Percentiles rank a stretch among this genome's conserved stretches.
phyloP scores from a whole-genome alignment of 2,888 invertebrate genomes.

The Rhimphoctona megacephalus region DNA sequence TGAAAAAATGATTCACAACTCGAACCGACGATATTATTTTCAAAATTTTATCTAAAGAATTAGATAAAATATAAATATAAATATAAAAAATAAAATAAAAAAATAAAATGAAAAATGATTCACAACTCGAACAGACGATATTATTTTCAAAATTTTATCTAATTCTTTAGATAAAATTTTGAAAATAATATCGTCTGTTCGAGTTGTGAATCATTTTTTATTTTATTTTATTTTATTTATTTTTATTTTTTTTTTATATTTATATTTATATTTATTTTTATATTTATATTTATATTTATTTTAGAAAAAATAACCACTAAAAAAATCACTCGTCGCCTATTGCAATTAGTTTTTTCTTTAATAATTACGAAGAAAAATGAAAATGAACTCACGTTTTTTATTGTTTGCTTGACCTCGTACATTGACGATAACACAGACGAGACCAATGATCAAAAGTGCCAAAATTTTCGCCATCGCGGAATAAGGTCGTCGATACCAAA shows the following conservation, averaged over 20 bases:
- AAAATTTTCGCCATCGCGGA: slow-evolving; percentile 79
- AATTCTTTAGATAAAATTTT: too few relatives aligned
- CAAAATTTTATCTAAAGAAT: background rate
- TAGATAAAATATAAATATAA: too few relatives aligned
- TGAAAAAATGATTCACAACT: background rate
- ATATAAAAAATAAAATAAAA: too few relatives aligned
- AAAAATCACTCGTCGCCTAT: too few relatives aligned
- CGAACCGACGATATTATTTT: background rate
- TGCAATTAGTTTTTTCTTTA: background rate
- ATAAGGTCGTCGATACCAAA: slow-evolving; percentile 69
- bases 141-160: background rate
- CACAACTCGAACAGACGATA: background rate
- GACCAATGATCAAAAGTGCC: slow-evolving; percentile 78
- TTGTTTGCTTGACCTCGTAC: slow-evolving; percentile 79
- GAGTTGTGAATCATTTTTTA: background rate
- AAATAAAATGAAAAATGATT: too few relatives aligned
- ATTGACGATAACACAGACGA: slow-evolving; percentile 79
- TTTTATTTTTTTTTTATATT: too few relatives aligned
- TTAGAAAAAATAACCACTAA: background rate
- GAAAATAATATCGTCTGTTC: background rate
- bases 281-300: too few relatives aligned
- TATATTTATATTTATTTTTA: too few relatives aligned
- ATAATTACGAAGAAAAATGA: background rate
- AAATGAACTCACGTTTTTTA: slow-evolving; percentile 79
- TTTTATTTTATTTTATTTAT: too few relatives aligned